Conservation (phyloP, 2,113 vertebrate genomes). For the Typhlomys cinereus region DNA sequence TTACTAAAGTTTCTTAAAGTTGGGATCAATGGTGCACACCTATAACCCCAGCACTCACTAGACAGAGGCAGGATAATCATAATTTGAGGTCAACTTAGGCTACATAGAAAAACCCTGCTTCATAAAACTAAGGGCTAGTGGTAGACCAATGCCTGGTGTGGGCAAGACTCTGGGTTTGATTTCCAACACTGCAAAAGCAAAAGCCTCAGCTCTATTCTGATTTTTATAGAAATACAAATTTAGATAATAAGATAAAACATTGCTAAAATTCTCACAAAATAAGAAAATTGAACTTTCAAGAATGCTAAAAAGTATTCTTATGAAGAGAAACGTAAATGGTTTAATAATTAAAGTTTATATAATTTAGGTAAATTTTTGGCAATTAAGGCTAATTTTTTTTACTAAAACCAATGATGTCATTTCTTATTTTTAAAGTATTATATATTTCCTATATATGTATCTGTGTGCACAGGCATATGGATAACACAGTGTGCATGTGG, state of each 20-base stretch:
- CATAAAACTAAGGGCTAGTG: not conserved
- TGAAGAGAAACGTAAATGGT: not conserved
- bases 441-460: no score
- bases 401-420: constrained; percentile 20
- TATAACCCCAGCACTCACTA: not conserved
- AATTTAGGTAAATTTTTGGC: constrained; percentile 28
- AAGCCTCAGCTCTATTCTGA: constrained; percentile 28
- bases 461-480: no score
- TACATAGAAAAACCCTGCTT: not conserved
- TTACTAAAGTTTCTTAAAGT: constrained; percentile 16
- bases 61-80: not conserved
- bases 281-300: constrained; percentile 34
- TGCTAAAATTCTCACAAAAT: constrained; percentile 45
- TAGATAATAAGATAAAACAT: constrained; percentile 18
- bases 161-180: not conserved
- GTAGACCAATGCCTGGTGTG: not conserved
- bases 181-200: not conserved
- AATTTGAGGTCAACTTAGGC: not conserved
- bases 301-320: not conserved
- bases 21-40: not conserved
- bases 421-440: no score
- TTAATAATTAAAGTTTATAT: constrained; percentile 38
- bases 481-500: no score
- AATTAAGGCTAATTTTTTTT: constrained; percentile 39
- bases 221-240: constrained; percentile 39